Conservation (phyloP, 2,797 vertebrate genomes). For the Cyclura pinguis region DNA sequence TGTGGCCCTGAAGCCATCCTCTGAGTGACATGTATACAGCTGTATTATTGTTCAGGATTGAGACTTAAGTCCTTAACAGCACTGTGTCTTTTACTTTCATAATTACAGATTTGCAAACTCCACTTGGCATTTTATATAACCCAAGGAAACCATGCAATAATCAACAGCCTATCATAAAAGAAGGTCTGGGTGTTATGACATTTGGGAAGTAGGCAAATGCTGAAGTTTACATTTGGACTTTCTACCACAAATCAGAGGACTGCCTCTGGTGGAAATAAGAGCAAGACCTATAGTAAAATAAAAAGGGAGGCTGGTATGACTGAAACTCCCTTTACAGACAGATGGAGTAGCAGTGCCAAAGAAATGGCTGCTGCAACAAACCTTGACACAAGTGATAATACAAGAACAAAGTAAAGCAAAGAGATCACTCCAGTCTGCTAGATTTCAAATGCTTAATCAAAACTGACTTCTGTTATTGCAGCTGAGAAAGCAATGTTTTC, state of each 20-base stretch:
- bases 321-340: slow-evolving; percentile 60
- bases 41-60: neutral
- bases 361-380: slow-evolving; percentile 64
- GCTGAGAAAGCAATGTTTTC: slow-evolving; percentile 82
- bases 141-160: neutral
- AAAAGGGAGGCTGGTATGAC: slow-evolving; percentile 60
- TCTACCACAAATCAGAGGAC: neutral
- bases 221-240: neutral
- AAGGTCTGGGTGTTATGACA: neutral
- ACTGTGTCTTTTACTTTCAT: neutral
- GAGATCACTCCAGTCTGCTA: slow-evolving; percentile 74
- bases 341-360: slow-evolving; percentile 50
- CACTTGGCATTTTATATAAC: neutral
- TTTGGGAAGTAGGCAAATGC: neutral
- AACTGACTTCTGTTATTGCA: slow-evolving; percentile 81
- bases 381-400: slow-evolving; percentile 75
- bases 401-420: slow-evolving; percentile 76
- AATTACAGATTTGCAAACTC: neutral
- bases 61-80: neutral
- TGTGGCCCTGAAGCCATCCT: neutral
- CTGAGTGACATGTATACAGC: neutral
- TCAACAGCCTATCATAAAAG: neutral
- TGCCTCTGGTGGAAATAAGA: slow-evolving; percentile 34
- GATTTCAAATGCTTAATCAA: slow-evolving; percentile 81
- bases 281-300: slow-evolving; percentile 51